Base-by-base conservation (phyloP, 2,888 invertebrate species). In the Seira ritae region DNA sequence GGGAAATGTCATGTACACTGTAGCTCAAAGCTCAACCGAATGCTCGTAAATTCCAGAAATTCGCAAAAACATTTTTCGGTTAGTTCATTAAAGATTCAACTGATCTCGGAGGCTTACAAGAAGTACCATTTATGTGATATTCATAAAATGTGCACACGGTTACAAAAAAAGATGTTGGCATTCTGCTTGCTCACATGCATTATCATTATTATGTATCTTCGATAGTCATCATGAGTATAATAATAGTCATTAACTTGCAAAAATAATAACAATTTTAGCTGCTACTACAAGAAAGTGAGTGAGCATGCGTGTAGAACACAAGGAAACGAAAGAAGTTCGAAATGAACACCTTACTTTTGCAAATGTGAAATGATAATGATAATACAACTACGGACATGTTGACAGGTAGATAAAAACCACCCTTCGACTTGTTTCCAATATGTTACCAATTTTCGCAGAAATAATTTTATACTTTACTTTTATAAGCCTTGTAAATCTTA, bases 131-230 rank as follows among this genome's bases (percentile, higher is more conserved):
- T n/a, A n/a, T n/a, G n/a, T n/a, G n/a, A n/a, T n/a, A n/a, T n/a
- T n/a, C n/a, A n/a, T n/a, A n/a, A n/a, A n/a, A n/a, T n/a, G n/a
- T n/a, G n/a, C n/a, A n/a, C n/a, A n/a, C n/a, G n/a, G n/a, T n/a
- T n/a, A n/a, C n/a, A n/a, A n/a, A n/a, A n/a, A 31, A 31, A 31
- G 8, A 31, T 31, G 31, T 31, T 8, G 31, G 31, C 31, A n/a
- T 12, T 55, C 55, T 8, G 12, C 12, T 55, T 55, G 3, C 55
- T 4, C n/a, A 31, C 3, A 55, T 55, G 17, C 55, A 12, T 12
- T 55, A 55, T 55, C 55, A 55, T 55, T 55, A 55, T 17, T 55
- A 55, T 55, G n/a, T 15, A 55, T 55, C 55, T 55, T n/a, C n/a
- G n/a, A n/a, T n/a, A n/a, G n/a, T n/a, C 55, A 17, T 55, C 55